Base-by-base conservation (phyloP, 2,888 invertebrate species). In the Vannuccia rotundouncinata region DNA sequence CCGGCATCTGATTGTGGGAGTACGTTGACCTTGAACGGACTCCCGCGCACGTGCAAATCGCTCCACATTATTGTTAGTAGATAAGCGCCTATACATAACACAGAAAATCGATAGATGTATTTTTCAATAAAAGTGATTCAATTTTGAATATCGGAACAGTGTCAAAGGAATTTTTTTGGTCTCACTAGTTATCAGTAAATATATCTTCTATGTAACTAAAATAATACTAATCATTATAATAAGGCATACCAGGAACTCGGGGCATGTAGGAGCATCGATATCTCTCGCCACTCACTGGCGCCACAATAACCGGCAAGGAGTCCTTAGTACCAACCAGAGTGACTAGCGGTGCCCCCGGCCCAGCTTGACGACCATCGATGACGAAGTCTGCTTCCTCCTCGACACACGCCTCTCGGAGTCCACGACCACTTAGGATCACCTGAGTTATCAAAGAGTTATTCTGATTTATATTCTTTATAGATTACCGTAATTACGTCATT, bases 21-120 rank as follows among this genome's bases (percentile, higher is more conserved):
- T 22, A 77, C 77, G 1, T 28, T 77, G 25, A 77, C 77, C 45
- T 87, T 87, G 31, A 87, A 84, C 17, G 95, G 95, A 84, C 95
- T 95, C 30, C 95, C 92, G 89, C 89, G 87, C 29, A 90, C 89
- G 83, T 89, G 90, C 82, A 88, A 90, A 0, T 93, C 94, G 81
- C 94, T 94, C 95, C 95, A 96, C 84, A 93, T 91, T 0, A 96
- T 95, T 77, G 92, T 92, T 81, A 94, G 89, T 74, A 95, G 90
- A 82, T 96, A 92, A n/a, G 79, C 83, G 77, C 86, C 86, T 86
- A 17, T 45, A 45, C 10, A 45, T 10, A 45, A 45, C 5, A 73
- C n/a, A n/a, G n/a, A n/a, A n/a, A n/a, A n/a, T n/a, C n/a, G n/a
- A n/a, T n/a, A n/a, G n/a, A n/a, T n/a, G n/a, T n/a, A n/a, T n/a